These are phyloP conservation scores for Lithophane leautieri DNA, from an alignment of 2,888 invertebrate genomes.

Conservation along the genomic window DNA sequence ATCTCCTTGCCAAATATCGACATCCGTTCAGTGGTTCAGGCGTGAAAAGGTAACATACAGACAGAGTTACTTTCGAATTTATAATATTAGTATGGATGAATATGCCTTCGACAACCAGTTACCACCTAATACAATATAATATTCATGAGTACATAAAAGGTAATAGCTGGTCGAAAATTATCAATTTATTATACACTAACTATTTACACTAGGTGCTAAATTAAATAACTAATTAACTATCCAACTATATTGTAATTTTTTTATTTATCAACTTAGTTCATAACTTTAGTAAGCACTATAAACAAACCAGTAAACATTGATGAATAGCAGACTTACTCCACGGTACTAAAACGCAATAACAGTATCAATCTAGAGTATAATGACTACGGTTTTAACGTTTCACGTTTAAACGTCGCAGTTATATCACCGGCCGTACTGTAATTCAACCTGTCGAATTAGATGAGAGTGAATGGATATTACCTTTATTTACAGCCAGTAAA, in stretches of 20 bases:
- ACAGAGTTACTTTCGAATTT: no score
- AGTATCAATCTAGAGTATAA: conserved; percentile 26
- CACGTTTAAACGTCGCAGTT: conserved; percentile 19
- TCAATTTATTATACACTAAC: not conserved
- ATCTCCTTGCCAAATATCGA: no score
- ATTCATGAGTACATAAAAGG: no score
- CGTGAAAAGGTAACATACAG: no score
- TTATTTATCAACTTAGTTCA: not conserved
- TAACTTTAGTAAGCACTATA: not conserved
- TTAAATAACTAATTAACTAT: not conserved
- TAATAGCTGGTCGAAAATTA: no score
- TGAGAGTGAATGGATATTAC: conserved; percentile 18
- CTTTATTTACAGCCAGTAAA: conserved; percentile 46
- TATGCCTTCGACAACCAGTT: no score
- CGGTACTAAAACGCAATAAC: conserved; percentile 3
- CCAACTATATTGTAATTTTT: not conserved
- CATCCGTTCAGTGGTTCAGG: no score
- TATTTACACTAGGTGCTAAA: not conserved
- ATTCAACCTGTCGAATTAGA: conserved; percentile 40
- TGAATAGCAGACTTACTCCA: not conserved
- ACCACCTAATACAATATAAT: no score
- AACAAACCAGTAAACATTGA: not conserved
- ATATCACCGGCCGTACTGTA: not conserved
- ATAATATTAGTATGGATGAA: no score
- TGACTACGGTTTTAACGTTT: conserved; percentile 17